Percentiles rank a stretch among this genome's conserved stretches.
Evolutionary conservation across 1,140 invertebrate species (phyloP).

Genomic region (Spodoptera frugiperda): DNA sequence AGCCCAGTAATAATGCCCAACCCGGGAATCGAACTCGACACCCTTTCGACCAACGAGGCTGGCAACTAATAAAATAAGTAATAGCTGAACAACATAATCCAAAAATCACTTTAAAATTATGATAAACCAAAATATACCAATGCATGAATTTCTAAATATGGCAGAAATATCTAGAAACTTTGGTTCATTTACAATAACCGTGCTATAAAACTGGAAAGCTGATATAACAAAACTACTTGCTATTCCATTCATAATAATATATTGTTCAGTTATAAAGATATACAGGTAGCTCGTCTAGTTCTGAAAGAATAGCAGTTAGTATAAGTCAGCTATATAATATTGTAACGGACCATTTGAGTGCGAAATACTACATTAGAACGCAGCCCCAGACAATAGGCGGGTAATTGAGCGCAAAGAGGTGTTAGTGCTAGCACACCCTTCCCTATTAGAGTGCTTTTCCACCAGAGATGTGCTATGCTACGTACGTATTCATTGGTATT

Average conservation of each 20-base stretch:
- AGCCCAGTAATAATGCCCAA: too few species aligned
- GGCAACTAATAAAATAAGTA: too few species aligned
- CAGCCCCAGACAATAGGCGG: slow-evolving; percentile 32
- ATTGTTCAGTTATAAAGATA: slow-evolving; percentile 20
- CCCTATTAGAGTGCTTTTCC: too few species aligned
- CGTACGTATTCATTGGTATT: too few species aligned
- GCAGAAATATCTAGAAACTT: background rate
- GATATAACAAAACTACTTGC: background rate
- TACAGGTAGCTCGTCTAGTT: background rate
- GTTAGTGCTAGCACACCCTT: slow-evolving; percentile 8
- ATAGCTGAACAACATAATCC: too few species aligned
- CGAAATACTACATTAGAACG: slow-evolving; percentile 44
- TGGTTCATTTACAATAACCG: background rate
- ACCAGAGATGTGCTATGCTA: too few species aligned
- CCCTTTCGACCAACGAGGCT: too few species aligned
- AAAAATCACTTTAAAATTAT: too few species aligned
- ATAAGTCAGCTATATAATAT: slow-evolving; percentile 14
- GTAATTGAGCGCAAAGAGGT: slow-evolving; percentile 46
- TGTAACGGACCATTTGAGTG: slow-evolving; percentile 39
- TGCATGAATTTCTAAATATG: background rate
- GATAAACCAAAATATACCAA: background rate
- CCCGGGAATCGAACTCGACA: too few species aligned
- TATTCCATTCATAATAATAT: slow-evolving; percentile 14
- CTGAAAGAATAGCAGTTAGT: slow-evolving; percentile 10
- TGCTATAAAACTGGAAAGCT: background rate